phyloP scores from a whole-genome alignment of 2,113 vertebrate genomes.

The Myanophis thanlyinensis region DNA sequence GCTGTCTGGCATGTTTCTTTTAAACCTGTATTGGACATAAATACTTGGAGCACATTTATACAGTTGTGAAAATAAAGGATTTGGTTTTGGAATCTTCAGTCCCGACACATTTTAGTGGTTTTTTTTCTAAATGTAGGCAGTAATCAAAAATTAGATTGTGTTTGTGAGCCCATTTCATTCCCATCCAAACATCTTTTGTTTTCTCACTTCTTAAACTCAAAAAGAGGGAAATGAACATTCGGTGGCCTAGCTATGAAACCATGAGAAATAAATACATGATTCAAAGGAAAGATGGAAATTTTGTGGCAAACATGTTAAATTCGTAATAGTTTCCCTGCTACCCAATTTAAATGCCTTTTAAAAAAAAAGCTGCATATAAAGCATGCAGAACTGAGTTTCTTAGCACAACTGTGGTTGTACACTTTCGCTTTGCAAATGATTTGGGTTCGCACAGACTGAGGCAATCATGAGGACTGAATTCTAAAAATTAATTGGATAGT shows the following conservation, averaged over 20 bases:
- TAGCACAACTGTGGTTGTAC: neutral
- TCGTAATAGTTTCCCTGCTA: neutral
- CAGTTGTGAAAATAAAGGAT: constrained; percentile 78
- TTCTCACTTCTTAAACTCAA: neutral
- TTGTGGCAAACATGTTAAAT: neutral
- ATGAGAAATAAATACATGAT: neutral
- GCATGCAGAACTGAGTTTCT: neutral
- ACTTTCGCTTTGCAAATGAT: neutral
- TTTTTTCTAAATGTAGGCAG: neutral
- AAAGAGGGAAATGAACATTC: neutral
- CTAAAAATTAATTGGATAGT: neutral
- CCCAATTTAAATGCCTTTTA: neutral
- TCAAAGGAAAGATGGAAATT: neutral
- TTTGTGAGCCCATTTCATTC: neutral
- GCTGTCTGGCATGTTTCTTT: constrained; percentile 77
- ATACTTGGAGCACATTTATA: constrained; percentile 77
- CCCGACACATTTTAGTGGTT: constrained; percentile 8
- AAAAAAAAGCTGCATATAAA: neutral
- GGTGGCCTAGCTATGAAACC: neutral
- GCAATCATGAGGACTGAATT: neutral
- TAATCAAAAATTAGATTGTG: neutral
- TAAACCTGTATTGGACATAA: constrained; percentile 73
- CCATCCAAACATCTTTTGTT: neutral
- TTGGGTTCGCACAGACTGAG: neutral
- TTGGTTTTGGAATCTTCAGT: constrained; percentile 74